phyloP scores from a whole-genome alignment of 1,140 invertebrate species.

The Bombus confusus region DNA sequence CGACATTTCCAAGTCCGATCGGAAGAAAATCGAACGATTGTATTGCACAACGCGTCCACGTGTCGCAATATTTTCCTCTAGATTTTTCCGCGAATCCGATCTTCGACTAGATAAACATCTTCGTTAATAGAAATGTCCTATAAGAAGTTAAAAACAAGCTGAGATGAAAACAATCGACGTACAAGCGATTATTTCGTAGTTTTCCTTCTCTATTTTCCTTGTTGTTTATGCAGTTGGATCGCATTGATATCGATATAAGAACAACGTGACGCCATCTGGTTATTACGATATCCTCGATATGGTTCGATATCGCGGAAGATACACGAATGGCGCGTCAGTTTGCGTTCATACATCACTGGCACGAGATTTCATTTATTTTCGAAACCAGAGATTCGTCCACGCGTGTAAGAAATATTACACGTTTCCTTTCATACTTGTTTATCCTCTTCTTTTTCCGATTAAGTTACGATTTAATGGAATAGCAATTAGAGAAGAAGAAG shows the following conservation, averaged over 20 bases:
- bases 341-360: neutral
- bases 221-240: neutral
- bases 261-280: neutral
- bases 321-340: neutral
- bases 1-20: neutral
- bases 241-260: neutral
- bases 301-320: neutral
- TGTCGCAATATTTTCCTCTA: neutral
- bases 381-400: neutral
- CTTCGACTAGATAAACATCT: neutral
- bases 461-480: neutral
- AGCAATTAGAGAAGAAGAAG: neutral
- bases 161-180: neutral
- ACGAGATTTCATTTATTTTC: neutral
- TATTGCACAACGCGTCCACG: neutral
- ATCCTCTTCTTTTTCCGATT: neutral
- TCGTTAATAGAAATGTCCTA: neutral
- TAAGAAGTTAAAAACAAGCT: neutral
- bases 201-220: neutral
- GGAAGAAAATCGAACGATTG: constrained; percentile 6
- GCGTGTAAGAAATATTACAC: neutral
- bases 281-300: neutral
- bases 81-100: constrained; percentile 18
- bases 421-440: neutral
- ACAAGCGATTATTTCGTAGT: neutral